Conservation (phyloP, 2,797 vertebrate genomes). For the Falco concolor region DNA sequence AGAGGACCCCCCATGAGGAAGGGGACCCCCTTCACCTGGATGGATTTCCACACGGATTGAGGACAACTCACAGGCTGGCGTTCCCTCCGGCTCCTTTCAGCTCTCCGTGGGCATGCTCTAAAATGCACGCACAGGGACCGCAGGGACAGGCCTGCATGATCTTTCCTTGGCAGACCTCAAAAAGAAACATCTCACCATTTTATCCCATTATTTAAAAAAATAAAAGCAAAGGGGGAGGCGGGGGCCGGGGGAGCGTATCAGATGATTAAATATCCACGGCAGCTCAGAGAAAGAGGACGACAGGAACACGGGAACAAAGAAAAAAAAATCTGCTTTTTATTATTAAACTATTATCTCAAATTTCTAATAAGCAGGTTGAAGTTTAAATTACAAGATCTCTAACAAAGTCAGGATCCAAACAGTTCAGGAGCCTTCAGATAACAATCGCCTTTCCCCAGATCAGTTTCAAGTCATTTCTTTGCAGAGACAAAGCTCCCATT, state of each 20-base stretch:
- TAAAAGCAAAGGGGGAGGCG: background rate
- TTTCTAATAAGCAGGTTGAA: constrained; percentile 80
- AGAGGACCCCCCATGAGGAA: background rate
- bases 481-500: constrained; percentile 85
- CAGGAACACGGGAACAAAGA: constrained; percentile 11
- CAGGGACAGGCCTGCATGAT: background rate
- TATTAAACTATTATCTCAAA: constrained; percentile 71
- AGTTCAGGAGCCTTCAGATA: constrained; percentile 78
- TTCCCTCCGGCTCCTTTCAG: background rate
- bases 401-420: constrained; percentile 72
- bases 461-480: constrained; percentile 81
- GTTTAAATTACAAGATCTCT: constrained; percentile 81
- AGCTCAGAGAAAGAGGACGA: constrained; percentile 3
- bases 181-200: constrained; percentile 57
- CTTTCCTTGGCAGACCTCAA: constrained; percentile 53
- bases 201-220: constrained; percentile 55
- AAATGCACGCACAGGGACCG: background rate
- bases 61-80: background rate
- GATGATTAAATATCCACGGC: constrained; percentile 31
- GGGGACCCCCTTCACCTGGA: background rate
- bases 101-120: background rate
- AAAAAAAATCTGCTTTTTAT: constrained; percentile 46
- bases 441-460: constrained; percentile 79
- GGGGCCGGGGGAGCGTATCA: background rate
- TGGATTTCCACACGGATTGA: fast-evolving